Evolutionary conservation across 2,797 vertebrate species (phyloP).

Genomic region (Malacoctenus gilli): DNA sequence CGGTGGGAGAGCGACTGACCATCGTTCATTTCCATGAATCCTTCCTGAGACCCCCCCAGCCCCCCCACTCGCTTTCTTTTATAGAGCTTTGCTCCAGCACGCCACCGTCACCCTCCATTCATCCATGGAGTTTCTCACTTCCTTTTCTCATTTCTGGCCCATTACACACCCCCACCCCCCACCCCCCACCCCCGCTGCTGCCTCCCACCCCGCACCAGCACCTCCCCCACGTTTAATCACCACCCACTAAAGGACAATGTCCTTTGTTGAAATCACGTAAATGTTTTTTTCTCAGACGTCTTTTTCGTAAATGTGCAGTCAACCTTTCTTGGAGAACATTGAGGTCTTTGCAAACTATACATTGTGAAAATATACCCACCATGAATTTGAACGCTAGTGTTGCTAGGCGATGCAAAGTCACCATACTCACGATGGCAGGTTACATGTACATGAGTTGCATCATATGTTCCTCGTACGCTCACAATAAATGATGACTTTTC

Average conservation of each 20-base stretch:
- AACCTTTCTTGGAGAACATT: background rate
- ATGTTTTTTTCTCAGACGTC: conserved; percentile 7
- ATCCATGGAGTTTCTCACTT: conserved; percentile 51
- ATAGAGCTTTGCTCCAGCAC: conserved; percentile 40
- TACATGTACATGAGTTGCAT: too few relatives aligned
- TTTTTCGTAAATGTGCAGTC: conserved; percentile 7
- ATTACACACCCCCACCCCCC: conserved; percentile 41
- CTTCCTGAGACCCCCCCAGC: conserved; percentile 39
- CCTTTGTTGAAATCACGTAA: conserved; percentile 55
- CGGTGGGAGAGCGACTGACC: conserved; percentile 65
- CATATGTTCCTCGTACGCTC: too few relatives aligned
- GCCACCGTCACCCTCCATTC: conserved; percentile 46
- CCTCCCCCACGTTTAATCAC: conserved; percentile 54
- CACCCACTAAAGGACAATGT: conserved; percentile 43
- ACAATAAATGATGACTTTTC: too few relatives aligned
- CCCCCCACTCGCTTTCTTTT: conserved; percentile 3
- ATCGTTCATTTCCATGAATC: conserved; percentile 54
- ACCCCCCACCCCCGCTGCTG: too few relatives aligned
- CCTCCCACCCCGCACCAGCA: too few relatives aligned
- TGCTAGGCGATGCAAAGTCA: too few relatives aligned
- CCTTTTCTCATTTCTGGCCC: conserved; percentile 58
- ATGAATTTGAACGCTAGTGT: too few relatives aligned
- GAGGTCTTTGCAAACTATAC: background rate
- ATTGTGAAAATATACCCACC: conserved; percentile 6
- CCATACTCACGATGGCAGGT: too few relatives aligned